These are phyloP conservation scores for Alethe diademata DNA, from an alignment of 2,113 vertebrate species.

Conservation along the genomic window DNA sequence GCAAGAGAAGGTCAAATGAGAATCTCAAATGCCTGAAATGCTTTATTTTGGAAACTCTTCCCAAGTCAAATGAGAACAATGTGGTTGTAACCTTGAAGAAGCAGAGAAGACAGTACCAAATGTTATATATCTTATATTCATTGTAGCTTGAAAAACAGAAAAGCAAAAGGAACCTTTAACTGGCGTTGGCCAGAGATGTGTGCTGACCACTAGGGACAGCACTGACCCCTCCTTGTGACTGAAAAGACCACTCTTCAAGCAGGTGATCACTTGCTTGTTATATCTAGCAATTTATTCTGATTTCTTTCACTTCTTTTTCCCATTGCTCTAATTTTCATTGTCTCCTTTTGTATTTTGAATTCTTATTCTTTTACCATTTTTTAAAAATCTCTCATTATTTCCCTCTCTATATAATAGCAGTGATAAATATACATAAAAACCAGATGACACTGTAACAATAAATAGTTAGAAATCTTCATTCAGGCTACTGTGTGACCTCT, in stretches of 20 bases:
- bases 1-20: not conserved
- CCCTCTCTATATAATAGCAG: not conserved
- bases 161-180: not conserved
- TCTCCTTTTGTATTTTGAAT: not conserved
- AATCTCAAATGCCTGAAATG: not conserved
- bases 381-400: not conserved
- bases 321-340: not conserved
- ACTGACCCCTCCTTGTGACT: not conserved
- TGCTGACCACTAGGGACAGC: accelerated
- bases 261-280: not conserved
- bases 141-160: not conserved
- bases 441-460: not conserved
- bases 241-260: not conserved
- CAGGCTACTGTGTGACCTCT: not conserved
- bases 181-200: not conserved
- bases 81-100: not conserved
- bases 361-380: not conserved
- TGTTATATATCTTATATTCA: not conserved
- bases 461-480: not conserved
- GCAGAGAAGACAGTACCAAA: not conserved
- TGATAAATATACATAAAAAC: not conserved
- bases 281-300: not conserved
- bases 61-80: not conserved
- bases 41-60: not conserved
- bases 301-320: not conserved